A percentile compares a stretch with the other conserved stretches of the same genome.
Conservation (phyloP, 2,797 vertebrate species). For the Avahi laniger region DNA sequence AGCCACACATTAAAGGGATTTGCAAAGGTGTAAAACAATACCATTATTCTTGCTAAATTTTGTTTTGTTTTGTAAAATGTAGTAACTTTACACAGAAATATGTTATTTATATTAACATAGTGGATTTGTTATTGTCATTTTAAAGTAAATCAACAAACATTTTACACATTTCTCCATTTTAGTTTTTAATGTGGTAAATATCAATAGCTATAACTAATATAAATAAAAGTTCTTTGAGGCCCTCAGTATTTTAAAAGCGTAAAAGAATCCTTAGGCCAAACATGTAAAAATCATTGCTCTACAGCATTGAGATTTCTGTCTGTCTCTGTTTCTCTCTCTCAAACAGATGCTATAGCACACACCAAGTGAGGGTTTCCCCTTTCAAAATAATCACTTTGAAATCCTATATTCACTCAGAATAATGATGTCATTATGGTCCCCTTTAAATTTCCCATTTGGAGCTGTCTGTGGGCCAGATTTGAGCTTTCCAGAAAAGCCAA, state of each 20-base stretch:
- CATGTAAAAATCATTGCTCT: not conserved
- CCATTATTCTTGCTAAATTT: constrained; percentile 25
- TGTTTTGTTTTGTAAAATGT: constrained; percentile 36
- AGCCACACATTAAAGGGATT: not conserved
- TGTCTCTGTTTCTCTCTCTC: not conserved
- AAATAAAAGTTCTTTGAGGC: not conserved
- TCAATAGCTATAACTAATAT: not conserved
- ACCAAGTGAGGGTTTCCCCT: not conserved
- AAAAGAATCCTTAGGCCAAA: not conserved
- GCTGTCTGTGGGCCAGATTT: not conserved
- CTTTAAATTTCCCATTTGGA: not conserved
- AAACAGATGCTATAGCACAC: not conserved
- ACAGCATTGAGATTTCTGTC: not conserved
- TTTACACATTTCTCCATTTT: constrained; percentile 11
- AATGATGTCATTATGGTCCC: not conserved
- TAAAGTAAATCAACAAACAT: not conserved
- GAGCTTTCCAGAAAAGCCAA: not conserved
- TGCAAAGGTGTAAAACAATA: constrained; percentile 27
- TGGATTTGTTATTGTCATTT: constrained; percentile 39
- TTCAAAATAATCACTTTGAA: constrained; percentile 45
- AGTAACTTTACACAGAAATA: constrained; percentile 27
- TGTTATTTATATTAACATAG: constrained; percentile 21
- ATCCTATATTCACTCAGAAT: not conserved
- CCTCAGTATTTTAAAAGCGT: not conserved
- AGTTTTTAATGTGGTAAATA: constrained; percentile 10